Base-by-base conservation (phyloP, 2,797 vertebrate genomes). In the Oryzias sinensis region DNA sequence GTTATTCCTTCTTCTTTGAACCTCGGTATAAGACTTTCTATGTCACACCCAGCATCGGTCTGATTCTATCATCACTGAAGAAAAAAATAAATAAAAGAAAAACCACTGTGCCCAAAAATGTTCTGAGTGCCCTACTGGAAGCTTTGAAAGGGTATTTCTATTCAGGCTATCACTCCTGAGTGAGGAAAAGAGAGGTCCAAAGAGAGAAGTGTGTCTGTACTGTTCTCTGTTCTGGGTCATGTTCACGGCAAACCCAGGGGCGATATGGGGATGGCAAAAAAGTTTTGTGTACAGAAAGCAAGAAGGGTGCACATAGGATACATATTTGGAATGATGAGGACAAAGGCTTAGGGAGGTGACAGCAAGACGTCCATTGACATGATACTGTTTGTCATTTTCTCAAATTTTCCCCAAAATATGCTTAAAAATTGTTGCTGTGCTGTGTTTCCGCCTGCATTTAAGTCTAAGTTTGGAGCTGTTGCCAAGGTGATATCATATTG, bases 301-400 rank as follows among this genome's bases (percentile, higher is more conserved):
- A 83, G 82, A 74, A 70, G 65, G 44, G 55, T 47, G 46, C 48
- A 51, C 51, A 59, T 42, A 63, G 42, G 17, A 11, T 24, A 41
- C n/a, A 52, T 14, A 33, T 11, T 25, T 15, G 18, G 4, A 49
- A 22, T 45, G 6, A 57, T 18, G 29, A 27, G 17, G 47, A 27
- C 43, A 9, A 62, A 40, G 25, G 56, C 65, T 78, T 14, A 24
- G 13, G n/a, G 45, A 9, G 54, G 57, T 64, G 69, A 72, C 66
- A 61, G 76, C 46, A 43, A 49, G 51, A 77, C 72, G 83, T 85
- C 79, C 70, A 83, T 88, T 87, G 74, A 81, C 70, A 87, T 88
- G 78, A 82, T 24, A 65, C 16, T 15, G n/a, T 27, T 71, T 81
- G 79, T 86, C 76, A 83, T 82, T 74, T 74, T 83, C 53, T 60